phyloP scores from a whole-genome alignment of 2,113 vertebrate genomes.

The Eidolon helvum region DNA sequence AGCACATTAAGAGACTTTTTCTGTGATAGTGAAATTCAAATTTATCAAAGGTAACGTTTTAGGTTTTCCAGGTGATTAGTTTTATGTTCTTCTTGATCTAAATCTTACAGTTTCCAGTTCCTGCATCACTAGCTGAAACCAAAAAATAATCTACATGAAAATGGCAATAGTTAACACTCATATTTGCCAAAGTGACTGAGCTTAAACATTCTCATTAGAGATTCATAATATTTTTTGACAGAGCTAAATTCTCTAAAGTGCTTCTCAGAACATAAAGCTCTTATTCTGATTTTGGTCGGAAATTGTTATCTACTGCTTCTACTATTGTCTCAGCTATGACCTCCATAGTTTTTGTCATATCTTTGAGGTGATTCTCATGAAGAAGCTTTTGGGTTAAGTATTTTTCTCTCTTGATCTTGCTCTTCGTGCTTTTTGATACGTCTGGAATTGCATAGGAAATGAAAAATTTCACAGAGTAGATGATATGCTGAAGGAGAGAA shows the following conservation, averaged over 20 bases:
- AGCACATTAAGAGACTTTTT: not conserved
- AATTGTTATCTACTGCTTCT: conserved; percentile 59
- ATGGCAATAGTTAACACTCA: conserved; percentile 20
- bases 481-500: conserved; percentile 88
- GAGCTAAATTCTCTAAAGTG: conserved; percentile 32
- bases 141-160: conserved; percentile 18
- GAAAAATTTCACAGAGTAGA: conserved; percentile 94
- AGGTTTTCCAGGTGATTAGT: conserved; percentile 35
- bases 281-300: conserved; percentile 80
- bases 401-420: conserved; percentile 93
- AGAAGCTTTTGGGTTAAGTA: conserved; percentile 94
- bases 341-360: conserved; percentile 85
- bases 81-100: conserved; percentile 44
- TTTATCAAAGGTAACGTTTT: conserved; percentile 24
- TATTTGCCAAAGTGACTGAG: conserved; percentile 41
- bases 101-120: conserved; percentile 4
- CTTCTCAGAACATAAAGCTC: not conserved
- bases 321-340: conserved; percentile 60
- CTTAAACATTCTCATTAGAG: conserved; percentile 50
- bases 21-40: conserved; percentile 17
- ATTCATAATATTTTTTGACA: conserved; percentile 4
- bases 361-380: conserved; percentile 89
- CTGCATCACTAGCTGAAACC: conserved; percentile 22
- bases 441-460: conserved; percentile 93
- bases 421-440: conserved; percentile 88